Percentiles rank a stretch among this genome's conserved stretches.
These are phyloP conservation scores for Tetropium fuscum DNA, from an alignment of 2,888 invertebrate genomes.

Conservation along the genomic window DNA sequence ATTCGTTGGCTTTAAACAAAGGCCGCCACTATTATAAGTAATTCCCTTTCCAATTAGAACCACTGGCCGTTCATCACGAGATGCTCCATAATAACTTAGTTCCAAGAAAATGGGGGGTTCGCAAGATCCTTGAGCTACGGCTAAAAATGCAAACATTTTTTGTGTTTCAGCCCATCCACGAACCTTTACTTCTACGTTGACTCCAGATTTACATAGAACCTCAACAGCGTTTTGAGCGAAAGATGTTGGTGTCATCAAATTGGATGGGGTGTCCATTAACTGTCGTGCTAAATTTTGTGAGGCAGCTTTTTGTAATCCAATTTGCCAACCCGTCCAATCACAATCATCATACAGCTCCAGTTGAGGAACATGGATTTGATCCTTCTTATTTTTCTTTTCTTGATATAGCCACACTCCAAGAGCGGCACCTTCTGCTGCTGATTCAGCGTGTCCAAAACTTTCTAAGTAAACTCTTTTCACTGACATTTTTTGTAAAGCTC, in stretches of 20 bases:
- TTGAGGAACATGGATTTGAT: slow-evolving; percentile 61
- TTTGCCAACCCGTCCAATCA: slow-evolving; percentile 78
- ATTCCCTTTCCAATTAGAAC: slow-evolving; percentile 75
- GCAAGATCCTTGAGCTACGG: slow-evolving; percentile 81
- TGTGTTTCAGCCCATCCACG: slow-evolving; percentile 82
- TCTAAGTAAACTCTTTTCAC: slow-evolving; percentile 76
- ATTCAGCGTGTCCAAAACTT: slow-evolving; percentile 81
- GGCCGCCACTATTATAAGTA: slow-evolving; percentile 76
- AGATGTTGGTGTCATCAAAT: slow-evolving; percentile 81
- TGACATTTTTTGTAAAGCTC: slow-evolving; percentile 68
- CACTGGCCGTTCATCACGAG: slow-evolving; percentile 72
- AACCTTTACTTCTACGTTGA: slow-evolving; percentile 75
- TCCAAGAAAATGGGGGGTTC: slow-evolving; percentile 86
- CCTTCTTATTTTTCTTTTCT: slow-evolving; percentile 70
- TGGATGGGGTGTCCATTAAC: slow-evolving; percentile 85
- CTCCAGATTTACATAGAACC: slow-evolving; percentile 68
- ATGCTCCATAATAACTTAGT: slow-evolving; percentile 77
- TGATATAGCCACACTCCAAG: slow-evolving; percentile 79
- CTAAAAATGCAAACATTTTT: slow-evolving; percentile 84
- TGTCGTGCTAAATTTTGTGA: slow-evolving; percentile 84
- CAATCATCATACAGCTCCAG: slow-evolving; percentile 74
- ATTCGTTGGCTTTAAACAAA: slow-evolving; percentile 75
- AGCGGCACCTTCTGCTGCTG: slow-evolving; percentile 82
- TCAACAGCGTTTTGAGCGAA: slow-evolving; percentile 80
- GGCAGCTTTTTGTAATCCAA: slow-evolving; percentile 79